Evolutionary conservation across 2,113 vertebrate genomes (phyloP), one percentile per base, ranked within the genome.

Genomic region (Taxidea taxus): DNA sequence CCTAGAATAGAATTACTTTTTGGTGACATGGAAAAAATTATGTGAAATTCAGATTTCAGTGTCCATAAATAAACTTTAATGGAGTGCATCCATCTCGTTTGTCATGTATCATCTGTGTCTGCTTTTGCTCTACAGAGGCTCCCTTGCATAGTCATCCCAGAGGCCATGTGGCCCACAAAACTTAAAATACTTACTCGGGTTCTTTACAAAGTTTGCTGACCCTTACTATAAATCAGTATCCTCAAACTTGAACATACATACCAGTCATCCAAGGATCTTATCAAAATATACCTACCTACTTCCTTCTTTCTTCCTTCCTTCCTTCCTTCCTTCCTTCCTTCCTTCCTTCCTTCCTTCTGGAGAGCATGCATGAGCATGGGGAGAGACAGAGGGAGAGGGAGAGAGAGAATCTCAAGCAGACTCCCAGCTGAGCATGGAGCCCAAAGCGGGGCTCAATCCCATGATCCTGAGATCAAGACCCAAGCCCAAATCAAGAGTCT

Each of bases 21-120:
- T 70, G 85, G 72, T 51, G 13, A 84, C 34, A 8, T 88, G 75
- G 39, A 74, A 92, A 60, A 85, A 49, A 39, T 62, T 85, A 49
- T 49, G 31, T 74, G 18, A 74, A 74, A 85, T 31, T 94, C 49
- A 81, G 15, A 70, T 94, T 49, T 88, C 18, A 49, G 25, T 20
- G 20, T 72, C 29, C 54, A 89, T 51, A 39, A 74, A 60, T 27
- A 72, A 81, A 72, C 25, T 82, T 34, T 62, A 60, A 42, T 49
- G 25, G 81, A 72, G 60, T 9, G 39, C 18, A 42, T 51, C 64
- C 51, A n/a, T 54, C 27, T 89, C 9, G 34, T 62, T 49, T 82
- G 54, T 74, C 64, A 2, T 7, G 31, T 68, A 25, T 62, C 6
- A 7, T 60, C 75, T 27, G 25, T 68, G 49, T 72, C 25, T 64